Percentiles rank a stretch among this genome's conserved stretches.
Conservation (phyloP, 92 coral and sea anemone genomes). For the Epizoanthus ramosus region DNA sequence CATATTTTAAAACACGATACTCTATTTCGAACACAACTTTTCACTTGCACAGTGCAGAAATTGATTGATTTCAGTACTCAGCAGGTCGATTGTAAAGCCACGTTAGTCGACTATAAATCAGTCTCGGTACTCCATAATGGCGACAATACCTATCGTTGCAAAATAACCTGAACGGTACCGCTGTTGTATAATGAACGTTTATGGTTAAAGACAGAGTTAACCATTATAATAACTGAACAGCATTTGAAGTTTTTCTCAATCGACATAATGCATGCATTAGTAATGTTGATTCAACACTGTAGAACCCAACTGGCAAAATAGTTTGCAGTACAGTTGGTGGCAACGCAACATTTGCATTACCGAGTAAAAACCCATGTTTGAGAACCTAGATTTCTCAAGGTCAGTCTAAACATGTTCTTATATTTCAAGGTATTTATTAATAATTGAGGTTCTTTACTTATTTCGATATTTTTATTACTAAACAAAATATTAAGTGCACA, state of each 20-base stretch:
- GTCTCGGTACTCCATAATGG: conserved; percentile 8
- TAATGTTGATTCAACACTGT: conserved; percentile 14
- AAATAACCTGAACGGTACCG: conserved; percentile 17
- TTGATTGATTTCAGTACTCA: conserved; percentile 14
- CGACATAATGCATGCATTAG: conserved; percentile 14
- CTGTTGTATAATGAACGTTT: not conserved
- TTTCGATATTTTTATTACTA: too few species aligned
- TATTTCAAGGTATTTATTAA: too few species aligned
- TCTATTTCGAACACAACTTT: conserved; percentile 10
- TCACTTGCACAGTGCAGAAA: conserved; percentile 12
- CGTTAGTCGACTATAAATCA: conserved; percentile 10
- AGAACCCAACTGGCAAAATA: conserved; percentile 14
- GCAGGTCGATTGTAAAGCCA: conserved; percentile 7
- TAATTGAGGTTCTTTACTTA: too few species aligned
- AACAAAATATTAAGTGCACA: too few species aligned
- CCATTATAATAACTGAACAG: conserved; percentile 8
- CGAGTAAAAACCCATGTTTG: too few species aligned
- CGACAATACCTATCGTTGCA: conserved; percentile 14
- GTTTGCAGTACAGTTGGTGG: conserved; percentile 3
- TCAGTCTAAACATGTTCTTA: too few species aligned
- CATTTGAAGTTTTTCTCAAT: conserved; percentile 13
- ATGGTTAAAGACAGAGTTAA: conserved; percentile 23
- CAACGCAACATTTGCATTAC: conserved; percentile 13
- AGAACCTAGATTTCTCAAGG: too few species aligned
- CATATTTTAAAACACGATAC: too few species aligned